These are phyloP conservation scores for Tridacna crocea DNA, from an alignment of 2,888 invertebrate genomes.

Conservation along the genomic window DNA sequence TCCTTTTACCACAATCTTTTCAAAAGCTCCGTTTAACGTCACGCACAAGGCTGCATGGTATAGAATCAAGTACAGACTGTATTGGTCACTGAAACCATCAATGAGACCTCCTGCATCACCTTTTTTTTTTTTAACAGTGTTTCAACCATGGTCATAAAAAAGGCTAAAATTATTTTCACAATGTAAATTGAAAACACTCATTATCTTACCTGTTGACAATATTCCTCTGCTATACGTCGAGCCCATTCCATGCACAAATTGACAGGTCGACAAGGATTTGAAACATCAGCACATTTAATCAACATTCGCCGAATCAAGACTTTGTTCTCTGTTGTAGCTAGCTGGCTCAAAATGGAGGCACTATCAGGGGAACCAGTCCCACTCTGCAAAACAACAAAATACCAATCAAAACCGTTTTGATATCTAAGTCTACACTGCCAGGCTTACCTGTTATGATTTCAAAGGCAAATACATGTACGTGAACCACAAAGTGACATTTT, in stretches of 20 bases:
- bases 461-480: too few species aligned
- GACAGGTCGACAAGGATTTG: constrained; percentile 96
- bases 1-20: neutral
- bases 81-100: too few species aligned
- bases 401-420: neutral
- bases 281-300: constrained; percentile 99
- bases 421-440: neutral
- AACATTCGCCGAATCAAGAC: constrained; percentile 96
- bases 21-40: too few species aligned
- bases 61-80: too few species aligned
- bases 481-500: too few species aligned
- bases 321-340: constrained; percentile 88
- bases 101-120: too few species aligned
- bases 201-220: constrained; percentile 91
- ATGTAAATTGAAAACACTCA: too few species aligned
- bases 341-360: constrained; percentile 65
- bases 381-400: constrained; percentile 57
- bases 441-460: neutral
- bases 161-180: too few species aligned
- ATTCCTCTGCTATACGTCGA: constrained; percentile 97
- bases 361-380: constrained; percentile 71
- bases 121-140: too few species aligned
- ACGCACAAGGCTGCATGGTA: too few species aligned
- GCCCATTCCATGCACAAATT: constrained; percentile 94
- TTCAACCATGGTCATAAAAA: too few species aligned